Conservation (phyloP, 1,140 invertebrate genomes). For the Pectinophora gossypiella region DNA sequence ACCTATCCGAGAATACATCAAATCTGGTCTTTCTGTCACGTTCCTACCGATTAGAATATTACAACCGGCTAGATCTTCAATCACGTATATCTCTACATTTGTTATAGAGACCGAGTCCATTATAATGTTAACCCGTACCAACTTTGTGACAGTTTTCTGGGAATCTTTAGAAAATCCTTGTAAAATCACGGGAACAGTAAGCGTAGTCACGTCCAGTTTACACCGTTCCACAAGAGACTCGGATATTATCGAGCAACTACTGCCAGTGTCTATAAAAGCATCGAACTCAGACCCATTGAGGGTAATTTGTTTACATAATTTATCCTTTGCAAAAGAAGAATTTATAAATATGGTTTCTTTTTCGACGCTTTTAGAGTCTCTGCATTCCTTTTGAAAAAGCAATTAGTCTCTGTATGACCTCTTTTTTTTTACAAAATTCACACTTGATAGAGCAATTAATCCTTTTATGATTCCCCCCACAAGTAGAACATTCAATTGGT, state of each 20-base stretch:
- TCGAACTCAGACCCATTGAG: not conserved
- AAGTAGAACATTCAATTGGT: not conserved
- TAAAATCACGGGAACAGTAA: not conserved
- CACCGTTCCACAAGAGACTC: not conserved
- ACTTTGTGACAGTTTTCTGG: not conserved
- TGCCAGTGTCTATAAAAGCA: not conserved
- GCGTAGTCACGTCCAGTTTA: not conserved
- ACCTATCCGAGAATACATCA: not conserved
- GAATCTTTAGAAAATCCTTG: conserved; percentile 3
- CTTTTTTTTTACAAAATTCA: not conserved
- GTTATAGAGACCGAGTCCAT: not conserved
- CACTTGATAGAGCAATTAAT: not conserved
- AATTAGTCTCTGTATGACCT: not conserved
- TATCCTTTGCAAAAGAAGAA: not conserved
- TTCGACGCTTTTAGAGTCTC: not conserved
- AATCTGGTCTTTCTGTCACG: not conserved
- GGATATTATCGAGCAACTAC: conserved; percentile 3
- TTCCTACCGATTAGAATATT: not conserved
- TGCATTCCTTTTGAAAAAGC: not conserved
- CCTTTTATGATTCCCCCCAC: conserved; percentile 1
- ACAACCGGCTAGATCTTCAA: not conserved
- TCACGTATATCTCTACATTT: not conserved
- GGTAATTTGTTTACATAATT: not conserved
- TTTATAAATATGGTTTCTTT: conserved; percentile 1
- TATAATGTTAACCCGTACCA: not conserved